Conservation (phyloP, 2,113 vertebrate species). For the Muscicapa adusta region DNA sequence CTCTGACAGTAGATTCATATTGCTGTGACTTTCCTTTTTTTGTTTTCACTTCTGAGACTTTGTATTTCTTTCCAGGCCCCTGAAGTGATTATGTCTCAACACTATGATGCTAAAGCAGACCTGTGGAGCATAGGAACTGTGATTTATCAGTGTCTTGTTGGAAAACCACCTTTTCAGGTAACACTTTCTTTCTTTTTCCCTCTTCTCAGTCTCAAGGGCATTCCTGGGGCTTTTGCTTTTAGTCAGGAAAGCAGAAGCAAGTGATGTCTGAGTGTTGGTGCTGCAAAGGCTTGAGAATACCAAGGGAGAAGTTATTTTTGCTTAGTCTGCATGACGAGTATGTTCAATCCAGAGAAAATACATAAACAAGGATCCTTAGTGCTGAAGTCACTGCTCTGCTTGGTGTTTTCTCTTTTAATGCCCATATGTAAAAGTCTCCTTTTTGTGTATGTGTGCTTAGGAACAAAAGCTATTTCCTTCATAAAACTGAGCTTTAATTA, state of each 20-base stretch:
- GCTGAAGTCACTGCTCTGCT: not conserved
- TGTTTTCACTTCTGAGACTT: not conserved
- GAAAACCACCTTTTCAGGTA: slow-evolving; percentile 98
- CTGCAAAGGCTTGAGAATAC: not conserved
- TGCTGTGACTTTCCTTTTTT: not conserved
- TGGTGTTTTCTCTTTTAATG: not conserved
- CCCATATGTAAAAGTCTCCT: not conserved
- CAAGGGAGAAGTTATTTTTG: not conserved
- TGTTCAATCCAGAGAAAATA: not conserved
- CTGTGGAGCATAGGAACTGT: slow-evolving; percentile 98
- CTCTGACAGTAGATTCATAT: not conserved
- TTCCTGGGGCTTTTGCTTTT: not conserved
- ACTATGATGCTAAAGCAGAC: slow-evolving; percentile 96
- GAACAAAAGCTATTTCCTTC: not conserved
- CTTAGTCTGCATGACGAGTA: not conserved
- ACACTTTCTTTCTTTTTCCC: not conserved
- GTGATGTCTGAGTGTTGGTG: not conserved
- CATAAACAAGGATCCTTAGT: not conserved
- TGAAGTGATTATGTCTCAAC: slow-evolving; percentile 98
- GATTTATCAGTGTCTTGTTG: slow-evolving; percentile 95
- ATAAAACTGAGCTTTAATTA: slow-evolving; percentile 17
- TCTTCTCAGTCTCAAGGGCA: not conserved
- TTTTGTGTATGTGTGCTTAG: not conserved
- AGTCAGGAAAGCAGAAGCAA: not conserved
- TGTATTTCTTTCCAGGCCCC: slow-evolving; percentile 80